phyloP scores from a whole-genome alignment of 92 coral and sea anemone species.

The Actinernus sp. region DNA sequence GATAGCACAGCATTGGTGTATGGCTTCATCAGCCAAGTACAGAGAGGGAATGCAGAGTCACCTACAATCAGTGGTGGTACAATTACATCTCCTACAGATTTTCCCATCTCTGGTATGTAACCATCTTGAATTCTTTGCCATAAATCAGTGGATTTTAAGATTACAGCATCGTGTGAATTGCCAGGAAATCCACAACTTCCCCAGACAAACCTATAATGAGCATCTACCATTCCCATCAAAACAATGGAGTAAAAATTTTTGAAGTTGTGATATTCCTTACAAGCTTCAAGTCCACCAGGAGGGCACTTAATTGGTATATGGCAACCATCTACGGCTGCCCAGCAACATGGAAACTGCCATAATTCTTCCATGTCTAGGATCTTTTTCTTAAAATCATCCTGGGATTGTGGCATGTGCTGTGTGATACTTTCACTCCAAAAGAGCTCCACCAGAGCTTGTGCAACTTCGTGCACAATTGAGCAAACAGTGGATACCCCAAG shows the following conservation, averaged over 20 bases:
- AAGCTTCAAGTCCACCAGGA: neutral
- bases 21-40: conserved; percentile 11
- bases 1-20: neutral
- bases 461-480: conserved; percentile 43
- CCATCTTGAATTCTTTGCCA: neutral
- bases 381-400: conserved; percentile 20
- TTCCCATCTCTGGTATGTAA: neutral
- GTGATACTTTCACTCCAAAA: conserved; percentile 28
- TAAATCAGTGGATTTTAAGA: conserved; percentile 14
- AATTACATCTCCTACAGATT: conserved; percentile 2
- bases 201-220: conserved; percentile 6
- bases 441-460: conserved; percentile 37
- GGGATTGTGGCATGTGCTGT: conserved; percentile 32
- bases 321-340: conserved; percentile 21
- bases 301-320: conserved; percentile 5
- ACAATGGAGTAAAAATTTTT: neutral
- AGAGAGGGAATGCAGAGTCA: conserved; percentile 8
- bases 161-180: conserved; percentile 6
- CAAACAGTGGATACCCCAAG: conserved; percentile 53
- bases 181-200: conserved; percentile 5
- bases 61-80: conserved; percentile 15
- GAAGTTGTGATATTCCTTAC: conserved; percentile 14
- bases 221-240: conserved; percentile 6
- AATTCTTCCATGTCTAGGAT: conserved; percentile 2
- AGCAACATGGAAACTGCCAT: conserved; percentile 18